Conservation (phyloP, 2,888 invertebrate genomes). For the Ormyrus pomaceus region DNA sequence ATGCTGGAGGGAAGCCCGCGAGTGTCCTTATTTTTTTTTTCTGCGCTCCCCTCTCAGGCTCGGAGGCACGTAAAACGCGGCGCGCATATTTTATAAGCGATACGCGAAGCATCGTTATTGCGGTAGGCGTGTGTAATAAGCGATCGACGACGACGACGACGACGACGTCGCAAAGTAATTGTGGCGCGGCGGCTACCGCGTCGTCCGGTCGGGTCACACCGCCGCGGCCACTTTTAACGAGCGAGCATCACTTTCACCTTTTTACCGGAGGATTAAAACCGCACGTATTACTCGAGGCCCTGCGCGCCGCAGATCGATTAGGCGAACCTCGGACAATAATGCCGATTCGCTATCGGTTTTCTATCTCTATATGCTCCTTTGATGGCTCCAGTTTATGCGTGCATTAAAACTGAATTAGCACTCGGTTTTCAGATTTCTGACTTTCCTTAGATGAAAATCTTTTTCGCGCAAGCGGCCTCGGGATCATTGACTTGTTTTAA, state of each 20-base stretch:
- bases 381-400: too few relatives aligned
- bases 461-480: too few relatives aligned
- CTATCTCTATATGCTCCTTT: not conserved
- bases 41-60: not conserved
- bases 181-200: not conserved
- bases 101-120: slow-evolving; percentile 12
- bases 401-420: too few relatives aligned
- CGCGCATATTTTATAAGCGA: slow-evolving; percentile 15
- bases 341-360: not conserved
- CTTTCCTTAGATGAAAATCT: too few relatives aligned
- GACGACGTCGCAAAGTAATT: slow-evolving; percentile 39
- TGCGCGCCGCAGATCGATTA: slow-evolving; percentile 14
- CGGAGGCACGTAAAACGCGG: not conserved
- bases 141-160: not conserved
- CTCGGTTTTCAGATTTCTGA: too few relatives aligned
- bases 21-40: slow-evolving; percentile 18
- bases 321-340: slow-evolving; percentile 1
- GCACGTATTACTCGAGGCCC: slow-evolving; percentile 29
- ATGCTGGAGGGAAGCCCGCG: not conserved
- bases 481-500: too few relatives aligned
- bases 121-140: slow-evolving; percentile 23
- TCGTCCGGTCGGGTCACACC: not conserved
- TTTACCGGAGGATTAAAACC: slow-evolving; percentile 31
- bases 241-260: slow-evolving; percentile 54
- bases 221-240: slow-evolving; percentile 14